Evolutionary conservation across 2,888 invertebrate species (phyloP).

Genomic region (Diarsia rubi): DNA sequence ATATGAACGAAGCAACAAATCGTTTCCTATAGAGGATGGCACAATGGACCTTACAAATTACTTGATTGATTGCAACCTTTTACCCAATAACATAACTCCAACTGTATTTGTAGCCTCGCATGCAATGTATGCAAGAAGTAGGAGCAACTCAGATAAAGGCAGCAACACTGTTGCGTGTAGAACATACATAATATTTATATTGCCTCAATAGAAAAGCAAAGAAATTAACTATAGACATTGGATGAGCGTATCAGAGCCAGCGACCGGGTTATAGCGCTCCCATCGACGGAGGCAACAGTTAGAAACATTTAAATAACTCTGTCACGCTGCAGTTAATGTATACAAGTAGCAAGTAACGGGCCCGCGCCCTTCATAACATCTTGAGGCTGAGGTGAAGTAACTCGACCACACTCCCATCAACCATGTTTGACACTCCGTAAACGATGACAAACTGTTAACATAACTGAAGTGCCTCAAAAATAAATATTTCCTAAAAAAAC

Average conservation of each 20-base stretch:
- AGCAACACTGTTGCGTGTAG: slow-evolving; percentile 30
- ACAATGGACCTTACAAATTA: slow-evolving; percentile 38
- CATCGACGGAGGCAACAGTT: slow-evolving; percentile 81
- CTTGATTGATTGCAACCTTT: slow-evolving; percentile 54
- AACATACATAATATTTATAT: slow-evolving; percentile 34
- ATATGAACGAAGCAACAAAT: slow-evolving; percentile 27
- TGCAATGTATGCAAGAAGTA: slow-evolving; percentile 3
- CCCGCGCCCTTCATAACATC: slow-evolving; percentile 83
- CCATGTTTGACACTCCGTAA: slow-evolving; percentile 77
- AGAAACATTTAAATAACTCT: slow-evolving; percentile 86
- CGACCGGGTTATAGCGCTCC: slow-evolving; percentile 81
- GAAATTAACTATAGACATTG: slow-evolving; percentile 58
- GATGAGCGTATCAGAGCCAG: slow-evolving; percentile 71
- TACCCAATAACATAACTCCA: slow-evolving; percentile 23
- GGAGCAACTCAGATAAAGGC: slow-evolving; percentile 15
- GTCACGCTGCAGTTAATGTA: slow-evolving; percentile 83
- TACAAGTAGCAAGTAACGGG: slow-evolving; percentile 83
- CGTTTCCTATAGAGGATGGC: slow-evolving; percentile 39
- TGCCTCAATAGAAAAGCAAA: slow-evolving; percentile 48
- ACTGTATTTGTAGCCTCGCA: slow-evolving; percentile 10
- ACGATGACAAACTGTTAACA: slow-evolving; percentile 76
- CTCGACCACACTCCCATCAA: slow-evolving; percentile 68
- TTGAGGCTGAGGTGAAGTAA: slow-evolving; percentile 63
- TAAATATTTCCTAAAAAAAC: slow-evolving; percentile 67
- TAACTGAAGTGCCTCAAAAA: slow-evolving; percentile 73